Base-by-base conservation (phyloP, 2,888 invertebrate species). In the Gortyna flavago region DNA sequence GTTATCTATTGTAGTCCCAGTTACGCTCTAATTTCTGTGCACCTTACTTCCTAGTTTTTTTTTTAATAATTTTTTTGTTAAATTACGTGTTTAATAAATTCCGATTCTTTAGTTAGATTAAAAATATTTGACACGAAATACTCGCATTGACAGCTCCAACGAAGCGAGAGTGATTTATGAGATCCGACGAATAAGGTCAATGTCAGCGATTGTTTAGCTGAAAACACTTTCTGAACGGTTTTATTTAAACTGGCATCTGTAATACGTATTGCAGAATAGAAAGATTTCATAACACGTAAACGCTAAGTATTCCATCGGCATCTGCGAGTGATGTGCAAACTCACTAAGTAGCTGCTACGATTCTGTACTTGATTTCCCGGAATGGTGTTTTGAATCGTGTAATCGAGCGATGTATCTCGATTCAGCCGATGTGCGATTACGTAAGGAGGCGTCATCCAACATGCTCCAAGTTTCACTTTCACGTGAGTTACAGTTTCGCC, bases 381-480 rank as follows among this genome's bases (percentile, higher is more conserved):
- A 88, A 90, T 91, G 87, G 83, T 82, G 88, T 91, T 90, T 92
- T 88, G 87, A 89, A 90, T 92, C 91, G 89, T 90, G 92, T 93
- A 92, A 92, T 91, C 91, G 89, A 89, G 86, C 41, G 57, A 73
- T 88, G 88, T 91, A 91, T 91, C 92, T 92, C 88, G 87, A 86
- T 89, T 91, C 89, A 87, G 75, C 44, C 81, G 87, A 90, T 92
- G 90, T 94, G 66, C 83, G 66, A 69, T 88, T 95, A 92, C 92
- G 91, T 92, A 95, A 96, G 73, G 66, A 87, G 92, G 92, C 94
- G 92, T 93, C 93, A 92, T 90, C 89, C 90, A 90, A 90, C 91
- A 92, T 93, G 75, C 73, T 71, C 29, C 44, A 85, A 93, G 95
- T 96, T 96, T 96, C 96, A 96, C 96, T 96, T 96, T 96, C 94